phyloP scores from a whole-genome alignment of 2,888 invertebrate species.

The Ditylenchus weischeri region DNA sequence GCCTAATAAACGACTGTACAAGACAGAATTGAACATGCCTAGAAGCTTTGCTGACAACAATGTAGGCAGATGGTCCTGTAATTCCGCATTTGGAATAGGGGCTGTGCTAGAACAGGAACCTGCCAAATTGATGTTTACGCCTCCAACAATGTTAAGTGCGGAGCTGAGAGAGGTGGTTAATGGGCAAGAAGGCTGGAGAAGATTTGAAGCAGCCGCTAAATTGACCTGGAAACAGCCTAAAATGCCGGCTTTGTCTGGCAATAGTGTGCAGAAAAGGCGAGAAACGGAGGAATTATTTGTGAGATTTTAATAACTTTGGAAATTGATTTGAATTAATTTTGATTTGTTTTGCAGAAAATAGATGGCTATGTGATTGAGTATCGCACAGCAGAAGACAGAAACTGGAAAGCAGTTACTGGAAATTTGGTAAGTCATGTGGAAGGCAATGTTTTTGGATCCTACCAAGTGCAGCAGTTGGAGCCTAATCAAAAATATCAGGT shows the following conservation, averaged over 20 bases:
- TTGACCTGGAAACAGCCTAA: slow-evolving; percentile 22
- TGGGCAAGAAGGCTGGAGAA: slow-evolving; percentile 19
- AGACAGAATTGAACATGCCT: not conserved
- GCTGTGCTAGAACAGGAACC: slow-evolving; percentile 33
- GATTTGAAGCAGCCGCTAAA: slow-evolving; percentile 2
- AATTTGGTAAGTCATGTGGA: slow-evolving; percentile 34
- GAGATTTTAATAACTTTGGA: slow-evolving; percentile 5
- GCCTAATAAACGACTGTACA: slow-evolving; percentile 3
- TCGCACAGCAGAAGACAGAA: slow-evolving; percentile 42
- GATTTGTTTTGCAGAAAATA: slow-evolving; percentile 6
- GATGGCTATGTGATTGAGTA: slow-evolving; percentile 46
- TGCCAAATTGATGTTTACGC: not conserved
- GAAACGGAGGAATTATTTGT: slow-evolving; percentile 12
- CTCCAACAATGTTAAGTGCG: not conserved
- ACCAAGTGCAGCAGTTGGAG: slow-evolving; percentile 37
- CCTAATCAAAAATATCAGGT: slow-evolving; percentile 52
- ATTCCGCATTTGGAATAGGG: slow-evolving; percentile 45
- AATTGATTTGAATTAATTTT: not conserved
- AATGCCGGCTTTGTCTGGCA: slow-evolving; percentile 13
- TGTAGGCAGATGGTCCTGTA: slow-evolving; percentile 48
- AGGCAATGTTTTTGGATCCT: slow-evolving; percentile 32
- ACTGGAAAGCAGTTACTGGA: slow-evolving; percentile 36
- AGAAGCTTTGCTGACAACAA: slow-evolving; percentile 16
- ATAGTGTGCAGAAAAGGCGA: not conserved
- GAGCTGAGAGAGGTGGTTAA: slow-evolving; percentile 12